Base-by-base conservation (phyloP, 2,888 invertebrate species). In the Trichopoda pennipes region DNA sequence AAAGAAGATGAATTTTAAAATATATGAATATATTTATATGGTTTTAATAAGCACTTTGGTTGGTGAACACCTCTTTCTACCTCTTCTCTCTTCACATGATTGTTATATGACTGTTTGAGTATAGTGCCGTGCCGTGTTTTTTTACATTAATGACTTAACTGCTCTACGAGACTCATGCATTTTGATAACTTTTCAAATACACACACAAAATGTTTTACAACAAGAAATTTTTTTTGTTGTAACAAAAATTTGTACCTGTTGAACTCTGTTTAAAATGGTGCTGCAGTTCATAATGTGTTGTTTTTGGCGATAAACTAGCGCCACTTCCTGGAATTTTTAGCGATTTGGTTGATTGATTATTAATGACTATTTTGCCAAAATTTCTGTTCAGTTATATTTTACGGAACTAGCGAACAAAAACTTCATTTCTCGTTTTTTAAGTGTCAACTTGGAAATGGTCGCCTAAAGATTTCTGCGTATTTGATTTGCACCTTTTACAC, bases 21-120 rank as follows among this genome's bases (percentile, higher is more conserved):
- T 12, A 64, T 79, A 79, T n/a, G n/a, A n/a, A n/a, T n/a, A n/a
- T n/a, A n/a, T n/a, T n/a, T n/a, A 82, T 75, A 79, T 75, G 53
- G 66, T 82, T 82, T 82, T 82, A 75, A 82, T 82, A 82, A 82
- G 75, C 79, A 75, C 60, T 42, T 81, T 79, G 70, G 35, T 58
- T 49, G 42, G 58, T 70, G 70, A 68, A 78, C 81, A 61, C 56
- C 74, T 74, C 44, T 70, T 9, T 47, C 16, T 23, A 28, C 32
- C 53, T 74, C 51, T 53, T 69, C n/a, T 32, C 38, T 49, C 38
- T 66, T 23, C 28, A 32, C 44, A 32, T 60, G 44, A 44, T 76
- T 68, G 21, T 42, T 64, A n/a, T 63, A 7, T 7, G 47, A 49
- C 53, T 1, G 16, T 16, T 16, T 35, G 21, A n/a, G 9, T 51